Evolutionary conservation across 2,113 vertebrate genomes (phyloP).

Genomic region (Psophia crepitans): DNA sequence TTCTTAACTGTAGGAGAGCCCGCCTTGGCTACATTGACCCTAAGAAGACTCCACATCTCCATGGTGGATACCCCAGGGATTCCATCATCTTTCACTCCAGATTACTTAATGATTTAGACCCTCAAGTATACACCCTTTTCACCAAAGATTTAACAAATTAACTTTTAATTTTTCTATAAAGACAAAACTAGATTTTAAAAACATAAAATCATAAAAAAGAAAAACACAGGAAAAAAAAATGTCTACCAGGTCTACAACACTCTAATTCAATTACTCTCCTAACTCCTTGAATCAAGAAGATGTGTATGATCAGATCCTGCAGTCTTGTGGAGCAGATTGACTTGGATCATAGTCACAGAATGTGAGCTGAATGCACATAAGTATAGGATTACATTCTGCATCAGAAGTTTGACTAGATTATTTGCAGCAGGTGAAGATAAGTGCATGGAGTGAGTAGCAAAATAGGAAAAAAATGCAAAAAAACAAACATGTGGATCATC

Average conservation of each 20-base stretch:
- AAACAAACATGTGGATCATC: background rate
- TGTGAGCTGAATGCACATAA: background rate
- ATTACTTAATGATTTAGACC: background rate
- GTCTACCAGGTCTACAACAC: background rate
- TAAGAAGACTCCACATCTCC: background rate
- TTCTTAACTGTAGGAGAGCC: background rate
- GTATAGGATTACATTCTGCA: background rate
- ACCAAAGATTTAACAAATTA: background rate
- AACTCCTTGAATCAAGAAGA: background rate
- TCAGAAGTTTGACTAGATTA: background rate
- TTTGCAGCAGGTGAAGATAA: background rate
- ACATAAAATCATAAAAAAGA: background rate
- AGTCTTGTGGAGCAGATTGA: background rate
- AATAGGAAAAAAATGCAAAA: background rate
- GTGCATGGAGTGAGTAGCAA: background rate
- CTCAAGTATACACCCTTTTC: background rate
- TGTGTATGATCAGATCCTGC: background rate
- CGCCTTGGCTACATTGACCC: background rate
- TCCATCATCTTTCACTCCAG: background rate
- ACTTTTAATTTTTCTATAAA: background rate
- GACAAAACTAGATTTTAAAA: background rate
- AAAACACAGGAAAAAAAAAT: no score
- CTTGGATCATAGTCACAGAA: background rate
- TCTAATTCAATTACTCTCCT: background rate
- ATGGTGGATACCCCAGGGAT: accelerated